A percentile compares a stretch with the other conserved stretches of the same genome.
Evolutionary conservation across 2,797 vertebrate genomes (phyloP).

Genomic region (Acestrorhynchus altus): DNA sequence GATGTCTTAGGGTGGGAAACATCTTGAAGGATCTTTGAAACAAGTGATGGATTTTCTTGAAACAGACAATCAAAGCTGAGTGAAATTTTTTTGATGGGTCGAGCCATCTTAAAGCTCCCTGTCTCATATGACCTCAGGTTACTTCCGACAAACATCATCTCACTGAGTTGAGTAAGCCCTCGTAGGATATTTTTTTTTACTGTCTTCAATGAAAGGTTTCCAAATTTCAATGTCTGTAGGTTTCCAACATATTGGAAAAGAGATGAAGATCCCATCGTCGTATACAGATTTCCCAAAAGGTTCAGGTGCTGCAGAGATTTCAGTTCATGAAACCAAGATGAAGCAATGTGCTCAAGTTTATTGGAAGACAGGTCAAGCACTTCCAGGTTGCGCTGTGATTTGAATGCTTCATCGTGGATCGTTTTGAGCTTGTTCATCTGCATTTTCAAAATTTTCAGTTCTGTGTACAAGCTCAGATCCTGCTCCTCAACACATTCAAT

Average conservation of each 20-base stretch:
- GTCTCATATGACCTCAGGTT: slow-evolving; percentile 68
- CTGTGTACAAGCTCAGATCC: slow-evolving; percentile 39
- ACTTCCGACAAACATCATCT: slow-evolving; percentile 70
- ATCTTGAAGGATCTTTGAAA: slow-evolving; percentile 69
- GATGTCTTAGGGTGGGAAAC: slow-evolving; percentile 62
- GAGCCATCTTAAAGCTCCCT: slow-evolving; percentile 63
- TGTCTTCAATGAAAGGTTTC: slow-evolving; percentile 61
- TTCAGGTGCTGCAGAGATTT: slow-evolving; percentile 71
- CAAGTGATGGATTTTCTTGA: slow-evolving; percentile 18
- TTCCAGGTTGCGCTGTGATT: slow-evolving; percentile 59
- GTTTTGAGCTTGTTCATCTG: slow-evolving; percentile 41
- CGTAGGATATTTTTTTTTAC: slow-evolving; percentile 72
- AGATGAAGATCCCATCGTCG: slow-evolving; percentile 66
- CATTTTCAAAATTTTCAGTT: slow-evolving; percentile 41
- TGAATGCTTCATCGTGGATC: slow-evolving; percentile 47
- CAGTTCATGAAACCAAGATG: slow-evolving; percentile 76
- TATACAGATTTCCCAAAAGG: slow-evolving; percentile 77
- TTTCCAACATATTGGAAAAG: slow-evolving; percentile 70
- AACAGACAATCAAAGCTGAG: slow-evolving; percentile 52
- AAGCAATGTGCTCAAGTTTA: slow-evolving; percentile 66
- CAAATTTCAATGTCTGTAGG: slow-evolving; percentile 72
- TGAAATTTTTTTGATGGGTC: slow-evolving; percentile 60
- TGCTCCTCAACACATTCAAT: slow-evolving; percentile 32
- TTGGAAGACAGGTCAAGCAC: slow-evolving; percentile 80
- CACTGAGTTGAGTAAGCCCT: slow-evolving; percentile 68